These are phyloP conservation scores for Sciurus carolinensis DNA, from an alignment of 2,797 vertebrate genomes.

Conservation along the genomic window DNA sequence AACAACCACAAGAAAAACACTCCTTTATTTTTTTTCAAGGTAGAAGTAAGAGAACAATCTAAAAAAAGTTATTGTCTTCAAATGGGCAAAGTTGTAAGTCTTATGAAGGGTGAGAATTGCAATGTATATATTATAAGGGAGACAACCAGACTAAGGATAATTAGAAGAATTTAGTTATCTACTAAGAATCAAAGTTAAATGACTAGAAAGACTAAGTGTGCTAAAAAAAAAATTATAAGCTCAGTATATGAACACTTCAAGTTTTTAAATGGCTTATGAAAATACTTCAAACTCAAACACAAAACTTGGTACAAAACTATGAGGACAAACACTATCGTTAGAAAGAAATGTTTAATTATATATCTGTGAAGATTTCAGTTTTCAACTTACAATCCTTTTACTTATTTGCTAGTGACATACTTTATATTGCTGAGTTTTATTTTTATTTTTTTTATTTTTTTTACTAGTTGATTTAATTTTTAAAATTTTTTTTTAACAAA, in stretches of 20 bases:
- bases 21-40: background rate
- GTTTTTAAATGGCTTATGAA: background rate
- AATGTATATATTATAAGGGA: background rate
- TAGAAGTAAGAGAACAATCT: background rate
- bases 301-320: background rate
- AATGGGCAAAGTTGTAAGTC: background rate
- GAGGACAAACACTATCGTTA: background rate
- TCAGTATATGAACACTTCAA: background rate
- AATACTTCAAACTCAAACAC: background rate
- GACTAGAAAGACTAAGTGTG: background rate
- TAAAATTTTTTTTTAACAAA: too few species aligned
- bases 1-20: background rate
- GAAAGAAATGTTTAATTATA: background rate
- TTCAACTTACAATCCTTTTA: background rate
- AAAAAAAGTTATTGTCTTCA: background rate
- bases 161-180: background rate
- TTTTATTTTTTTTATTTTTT: too few species aligned
- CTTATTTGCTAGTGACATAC: background rate
- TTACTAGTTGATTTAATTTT: too few species aligned
- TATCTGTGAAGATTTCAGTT: background rate
- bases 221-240: background rate
- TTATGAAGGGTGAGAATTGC: background rate
- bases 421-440: background rate
- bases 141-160: background rate
- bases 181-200: background rate